Evolutionary conservation across 30 jellyfish, hydroid and myxozoan species (phyloP), one percentile per base, ranked within the genome.

Genomic region (Aurelia coerulea): DNA sequence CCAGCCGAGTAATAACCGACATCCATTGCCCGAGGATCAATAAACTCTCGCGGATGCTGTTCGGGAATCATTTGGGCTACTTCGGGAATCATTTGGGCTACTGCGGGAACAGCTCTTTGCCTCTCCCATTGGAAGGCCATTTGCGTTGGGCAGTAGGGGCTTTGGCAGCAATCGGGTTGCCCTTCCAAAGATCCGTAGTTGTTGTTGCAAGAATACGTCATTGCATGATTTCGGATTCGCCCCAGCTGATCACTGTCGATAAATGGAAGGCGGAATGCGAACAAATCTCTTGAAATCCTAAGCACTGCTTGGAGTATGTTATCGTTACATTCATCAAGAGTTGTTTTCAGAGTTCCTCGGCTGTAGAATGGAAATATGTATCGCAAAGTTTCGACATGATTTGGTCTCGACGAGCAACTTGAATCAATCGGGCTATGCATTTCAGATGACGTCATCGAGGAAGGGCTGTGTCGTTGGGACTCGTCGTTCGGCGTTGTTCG

Each of bases 41-140:
- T 34, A 75, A 70, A 39, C 56, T 82, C 85, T 2, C 85, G 74
- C 18, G 59, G 39, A 10, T 5, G 56, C 13, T 37, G 49, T 37
- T 37, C 49, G 49, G 49, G 49, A 37, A 37, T 37, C 49, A 5
- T 5, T 23, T 23, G 29, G 29, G 29, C 29, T 23, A 39, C 4
- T 46, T 9, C 56, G 15, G 56, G 56, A 46, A 46, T 46, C 12
- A 14, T 9, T 46, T 14, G 15, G 56, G 14, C 56, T 46, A 5
- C 14, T 46, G 1, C 56, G 14, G 56, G 56, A 46, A 46, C 56
- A 46, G 56, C 68, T 12, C 91, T 66, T 37, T 68, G 91, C 59
- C 65, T 69, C 9, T 85, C 80, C 91, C 91, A 82, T 69, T 68
- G 78, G 85, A n/a, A 82, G 18, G 91, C 91, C 91, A 82, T 82